Evolutionary conservation across 2,113 vertebrate genomes (phyloP).

Genomic region (Formicarius rufipectus): DNA sequence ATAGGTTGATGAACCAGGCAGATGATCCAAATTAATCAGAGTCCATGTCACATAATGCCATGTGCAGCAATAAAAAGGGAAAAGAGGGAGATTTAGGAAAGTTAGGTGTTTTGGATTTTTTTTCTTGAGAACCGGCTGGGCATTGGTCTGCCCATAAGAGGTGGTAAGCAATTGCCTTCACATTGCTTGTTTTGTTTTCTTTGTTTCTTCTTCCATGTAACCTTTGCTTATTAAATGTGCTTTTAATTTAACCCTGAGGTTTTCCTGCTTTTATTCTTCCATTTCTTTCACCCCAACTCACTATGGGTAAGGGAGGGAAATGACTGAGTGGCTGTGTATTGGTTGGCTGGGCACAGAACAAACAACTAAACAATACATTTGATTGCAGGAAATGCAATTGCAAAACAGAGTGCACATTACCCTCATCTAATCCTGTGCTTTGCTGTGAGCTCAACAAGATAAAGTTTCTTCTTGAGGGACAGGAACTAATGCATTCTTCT

Average conservation of each 20-base stretch:
- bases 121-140: background rate
- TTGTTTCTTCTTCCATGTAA: background rate
- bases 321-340: fast-evolving
- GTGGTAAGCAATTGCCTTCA: background rate
- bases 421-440: background rate
- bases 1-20: background rate
- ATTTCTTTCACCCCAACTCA: background rate
- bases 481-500: background rate
- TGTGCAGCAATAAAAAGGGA: background rate
- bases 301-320: fast-evolving
- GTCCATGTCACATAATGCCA: fast-evolving
- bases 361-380: background rate
- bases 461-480: background rate
- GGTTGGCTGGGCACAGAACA: background rate
- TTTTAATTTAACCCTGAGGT: background rate
- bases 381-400: background rate
- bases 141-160: fast-evolving
- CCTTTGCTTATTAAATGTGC: background rate
- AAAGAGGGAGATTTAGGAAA: background rate
- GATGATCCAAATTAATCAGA: background rate
- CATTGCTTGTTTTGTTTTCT: background rate
- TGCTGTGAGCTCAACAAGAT: background rate
- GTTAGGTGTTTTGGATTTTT: background rate
- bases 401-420: background rate
- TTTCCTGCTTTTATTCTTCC: background rate